Conservation (phyloP, 1,140 invertebrate species). For the Aphelinus certus region DNA sequence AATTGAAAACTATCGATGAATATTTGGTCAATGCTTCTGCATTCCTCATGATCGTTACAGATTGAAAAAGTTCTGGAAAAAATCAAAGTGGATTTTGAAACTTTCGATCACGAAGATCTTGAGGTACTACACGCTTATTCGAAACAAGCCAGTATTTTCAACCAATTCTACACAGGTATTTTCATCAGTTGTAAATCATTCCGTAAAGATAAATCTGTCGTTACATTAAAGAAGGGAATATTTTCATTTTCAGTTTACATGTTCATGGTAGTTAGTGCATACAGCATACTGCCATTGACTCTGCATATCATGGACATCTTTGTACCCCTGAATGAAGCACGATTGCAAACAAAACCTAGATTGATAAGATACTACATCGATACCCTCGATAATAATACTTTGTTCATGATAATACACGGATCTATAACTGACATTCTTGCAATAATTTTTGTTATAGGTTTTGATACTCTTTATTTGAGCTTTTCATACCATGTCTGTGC, state of each 20-base stretch:
- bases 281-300: slow-evolving; percentile 24
- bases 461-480: slow-evolving; percentile 21
- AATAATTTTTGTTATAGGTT: slow-evolving; percentile 30
- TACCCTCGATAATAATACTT: slow-evolving; percentile 15
- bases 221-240: background rate
- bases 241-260: slow-evolving; percentile 14
- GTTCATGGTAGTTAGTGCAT: slow-evolving; percentile 1
- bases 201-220: too few relatives aligned
- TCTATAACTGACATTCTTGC: background rate
- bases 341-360: slow-evolving; percentile 12
- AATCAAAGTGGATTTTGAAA: slow-evolving; percentile 23
- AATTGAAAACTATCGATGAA: too few relatives aligned
- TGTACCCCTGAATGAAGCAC: slow-evolving; percentile 15
- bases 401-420: slow-evolving; percentile 24
- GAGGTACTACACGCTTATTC: slow-evolving; percentile 15
- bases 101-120: background rate
- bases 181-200: background rate
- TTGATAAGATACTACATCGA: background rate
- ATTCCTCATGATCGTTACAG: background rate
- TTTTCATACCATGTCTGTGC: slow-evolving; percentile 14
- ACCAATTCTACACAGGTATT: slow-evolving; percentile 19
- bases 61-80: slow-evolving; percentile 21
- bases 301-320: slow-evolving; percentile 18
- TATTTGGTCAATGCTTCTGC: too few relatives aligned
- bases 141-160: background rate